Conservation (phyloP, 2,113 vertebrate species). For the Parus major region DNA sequence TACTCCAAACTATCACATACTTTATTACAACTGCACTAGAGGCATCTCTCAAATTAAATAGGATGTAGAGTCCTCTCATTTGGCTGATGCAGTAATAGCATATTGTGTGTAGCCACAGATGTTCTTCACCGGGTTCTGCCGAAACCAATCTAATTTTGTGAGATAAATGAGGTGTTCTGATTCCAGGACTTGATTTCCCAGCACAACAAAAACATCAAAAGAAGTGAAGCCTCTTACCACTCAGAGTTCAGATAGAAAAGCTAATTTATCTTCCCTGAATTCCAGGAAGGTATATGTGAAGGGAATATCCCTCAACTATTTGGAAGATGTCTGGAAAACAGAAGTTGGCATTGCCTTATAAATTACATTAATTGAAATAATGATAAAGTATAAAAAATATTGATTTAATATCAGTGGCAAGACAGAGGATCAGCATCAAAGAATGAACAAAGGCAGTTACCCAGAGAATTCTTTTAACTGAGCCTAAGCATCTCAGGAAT, state of each 20-base stretch:
- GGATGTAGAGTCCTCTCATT: background rate
- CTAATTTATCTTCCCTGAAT: background rate
- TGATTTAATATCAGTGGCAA: background rate
- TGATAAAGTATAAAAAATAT: background rate
- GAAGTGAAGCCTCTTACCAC: background rate
- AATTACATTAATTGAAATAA: background rate
- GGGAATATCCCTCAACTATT: background rate
- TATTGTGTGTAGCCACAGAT: background rate
- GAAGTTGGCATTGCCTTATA: background rate
- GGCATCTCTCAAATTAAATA: conserved; percentile 18
- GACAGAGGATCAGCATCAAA: background rate
- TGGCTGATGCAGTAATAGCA: background rate
- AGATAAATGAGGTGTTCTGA: conserved; percentile 21
- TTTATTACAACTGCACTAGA: background rate
- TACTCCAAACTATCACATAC: background rate
- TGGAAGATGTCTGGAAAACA: background rate
- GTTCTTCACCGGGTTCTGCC: background rate
- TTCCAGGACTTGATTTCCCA: conserved; percentile 22
- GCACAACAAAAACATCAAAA: background rate
- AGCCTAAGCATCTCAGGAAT: background rate
- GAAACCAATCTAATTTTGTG: conserved; percentile 7
- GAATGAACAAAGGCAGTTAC: background rate
- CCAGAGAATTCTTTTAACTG: background rate
- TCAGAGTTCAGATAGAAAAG: background rate
- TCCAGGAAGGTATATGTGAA: background rate